Base-by-base conservation (phyloP, 2,888 invertebrate species). In the Chorisops tibialis region DNA sequence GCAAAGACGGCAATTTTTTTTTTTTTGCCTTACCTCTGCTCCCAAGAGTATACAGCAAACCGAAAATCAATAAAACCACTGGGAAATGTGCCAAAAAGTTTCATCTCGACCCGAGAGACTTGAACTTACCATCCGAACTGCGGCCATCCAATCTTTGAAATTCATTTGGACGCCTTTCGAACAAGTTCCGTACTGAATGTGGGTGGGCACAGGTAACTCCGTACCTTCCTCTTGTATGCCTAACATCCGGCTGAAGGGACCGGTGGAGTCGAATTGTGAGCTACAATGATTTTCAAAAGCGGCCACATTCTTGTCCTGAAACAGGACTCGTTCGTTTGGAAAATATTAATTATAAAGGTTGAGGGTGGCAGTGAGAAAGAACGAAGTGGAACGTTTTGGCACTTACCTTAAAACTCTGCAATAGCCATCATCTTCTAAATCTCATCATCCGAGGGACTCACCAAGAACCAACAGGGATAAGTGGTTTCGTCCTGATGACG, bases 311-410 rank as follows among this genome's bases (percentile, higher is more conserved):
- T 39, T 37, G 16, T n/a, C n/a, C 30, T 18, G 14, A 50, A 21
- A 16, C 22, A 54, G 22, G 14, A 21, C 22, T 11, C 21, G 18
- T 37, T 37, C 38, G 18, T 22, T 54, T 22, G 52, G 41, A 54
- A 54, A 54, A 54, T 54, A 54, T 54, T 54, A 54, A 54, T 54
- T 54, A 54, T 41, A 21, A 39, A 9, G 21, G 39, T 24, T n/a
- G 41, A 22, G 6, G 24, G 14, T 37, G 21, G 38, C 6, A 16
- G 16, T n/a, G 19, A 45, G 19, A 45, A 19, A 37, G 18, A 38
- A 21, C 35, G 38, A 51, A 51, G 22, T 41, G 14, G 18, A 38
- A 6, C 16, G 38, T 14, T 19, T 37, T 19, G 18, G n/a, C 16
- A 39, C 9, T 5, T 21, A 21, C n/a, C 18, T n/a, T 16, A 50